A percentile compares a stretch with the other conserved stretches of the same genome.
Conservation (phyloP, 2,888 invertebrate genomes). For the Epirrhoe tristata region DNA sequence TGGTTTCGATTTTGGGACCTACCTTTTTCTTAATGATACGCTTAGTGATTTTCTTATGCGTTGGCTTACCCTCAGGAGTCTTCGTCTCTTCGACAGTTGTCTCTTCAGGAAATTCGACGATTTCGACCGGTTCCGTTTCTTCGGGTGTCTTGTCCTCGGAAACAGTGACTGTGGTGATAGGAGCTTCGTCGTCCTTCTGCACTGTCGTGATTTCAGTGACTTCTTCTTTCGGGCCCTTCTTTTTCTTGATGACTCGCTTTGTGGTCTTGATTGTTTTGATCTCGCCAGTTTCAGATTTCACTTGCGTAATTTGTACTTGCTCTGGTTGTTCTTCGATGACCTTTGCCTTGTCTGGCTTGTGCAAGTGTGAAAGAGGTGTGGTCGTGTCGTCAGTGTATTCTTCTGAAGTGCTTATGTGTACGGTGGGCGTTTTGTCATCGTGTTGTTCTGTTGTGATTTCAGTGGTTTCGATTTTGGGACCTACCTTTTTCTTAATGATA, state of each 20-base stretch:
- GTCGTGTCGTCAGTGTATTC: constrained; percentile 13
- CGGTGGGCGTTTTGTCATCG: constrained; percentile 16
- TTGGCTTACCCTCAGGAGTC: constrained; percentile 52
- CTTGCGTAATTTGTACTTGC: constrained; percentile 62
- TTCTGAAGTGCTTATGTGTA: constrained; percentile 6
- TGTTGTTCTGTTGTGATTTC: constrained; percentile 49
- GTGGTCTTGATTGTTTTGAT: constrained; percentile 38
- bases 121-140: constrained; percentile 29
- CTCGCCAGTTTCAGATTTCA: constrained; percentile 51
- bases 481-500: constrained; percentile 35
- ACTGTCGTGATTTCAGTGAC: constrained; percentile 48
- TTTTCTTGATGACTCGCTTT: constrained; percentile 36
- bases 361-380: constrained; percentile 28
- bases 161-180: constrained; percentile 37
- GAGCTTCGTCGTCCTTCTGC: constrained; percentile 44
- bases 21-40: constrained; percentile 55
- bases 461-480: constrained; percentile 48
- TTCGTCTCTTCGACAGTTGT: constrained; percentile 38
- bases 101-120: constrained; percentile 53
- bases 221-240: constrained; percentile 41
- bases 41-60: constrained; percentile 49
- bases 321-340: constrained; percentile 54
- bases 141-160: constrained; percentile 54
- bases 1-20: constrained; percentile 46
- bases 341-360: constrained; percentile 12